Evolutionary conservation across 2,797 vertebrate genomes (phyloP).

Genomic region (Pyrocephalus nanus): DNA sequence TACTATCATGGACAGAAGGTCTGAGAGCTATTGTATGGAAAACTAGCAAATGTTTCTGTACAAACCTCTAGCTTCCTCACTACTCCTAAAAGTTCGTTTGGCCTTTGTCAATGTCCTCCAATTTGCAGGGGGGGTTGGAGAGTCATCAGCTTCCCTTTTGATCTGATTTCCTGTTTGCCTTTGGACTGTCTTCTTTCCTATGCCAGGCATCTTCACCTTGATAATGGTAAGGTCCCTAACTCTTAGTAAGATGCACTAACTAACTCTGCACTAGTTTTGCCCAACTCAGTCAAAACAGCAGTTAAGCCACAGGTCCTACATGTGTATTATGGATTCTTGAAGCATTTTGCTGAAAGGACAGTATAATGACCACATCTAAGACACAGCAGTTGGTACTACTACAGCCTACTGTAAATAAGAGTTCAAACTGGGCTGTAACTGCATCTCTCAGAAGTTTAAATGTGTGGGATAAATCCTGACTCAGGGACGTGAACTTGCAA

Average conservation of each 20-base stretch:
- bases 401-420: neutral
- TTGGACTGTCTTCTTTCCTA: neutral
- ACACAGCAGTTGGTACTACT: neutral
- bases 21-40: neutral
- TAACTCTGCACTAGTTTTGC: neutral
- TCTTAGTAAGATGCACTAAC: neutral
- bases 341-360: neutral
- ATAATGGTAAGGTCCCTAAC: neutral
- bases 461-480: neutral
- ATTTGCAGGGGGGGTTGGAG: neutral
- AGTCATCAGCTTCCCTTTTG: neutral
- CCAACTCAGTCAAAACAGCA: neutral
- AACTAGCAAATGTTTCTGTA: neutral
- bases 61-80: neutral
- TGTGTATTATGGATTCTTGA: neutral
- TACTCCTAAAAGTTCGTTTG: neutral
- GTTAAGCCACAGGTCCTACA: neutral
- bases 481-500: neutral
- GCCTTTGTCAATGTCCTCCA: neutral
- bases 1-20: neutral
- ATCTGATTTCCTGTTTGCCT: neutral
- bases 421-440: neutral
- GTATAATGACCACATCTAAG: neutral
- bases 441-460: neutral
- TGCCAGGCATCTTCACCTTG: neutral